Base-by-base conservation (phyloP, 2,113 vertebrate species). In the Sinosuthora webbiana region DNA sequence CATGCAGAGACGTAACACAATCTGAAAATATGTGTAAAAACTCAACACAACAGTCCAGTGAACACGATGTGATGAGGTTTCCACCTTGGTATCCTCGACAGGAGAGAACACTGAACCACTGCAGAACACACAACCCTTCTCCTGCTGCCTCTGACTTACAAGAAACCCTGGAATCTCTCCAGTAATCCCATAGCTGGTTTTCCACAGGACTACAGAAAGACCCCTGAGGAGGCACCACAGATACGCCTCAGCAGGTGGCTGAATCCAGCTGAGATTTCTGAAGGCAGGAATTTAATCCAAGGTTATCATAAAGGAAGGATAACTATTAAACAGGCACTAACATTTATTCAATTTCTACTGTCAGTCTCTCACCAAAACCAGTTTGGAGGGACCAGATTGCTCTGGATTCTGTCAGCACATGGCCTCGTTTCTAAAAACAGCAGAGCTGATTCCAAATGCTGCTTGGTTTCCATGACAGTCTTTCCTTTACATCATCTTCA, bases 381-480 rank as follows among this genome's bases (percentile, higher is more conserved):
- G 47, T 44, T 11, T 60, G 90, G 65, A 87, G 53, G 74, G 41
- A 93, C 52, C 90, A 93, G 87, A 90, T 81, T 93, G 92, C 87
- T 94, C 75, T 15, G 62, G 81, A 55, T 87, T 49, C 69, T 52
- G 76, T 25, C 56, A 78, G 81, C 89, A 63, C 83, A 71, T 3
- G 28, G 76, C 47, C 73, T 53, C 67, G 69, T 91, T 94, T 83
- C 91, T 92, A 93, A 82, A 93, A 91, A 49, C 10, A 27, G 83
- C 44, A 80, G 68, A 82, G 69, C 69, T 27, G 41, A 42, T 53
- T 60, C 67, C 22, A 81, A 94, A 73, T 28, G 88, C 74, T 73
- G 21, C 45, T 27, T 84, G 77, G 83, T 96, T 91, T 69, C 95
- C 86, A 90, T 87, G 86, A 83, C 91, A 93, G 56, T 63, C 89